phyloP scores from a whole-genome alignment of 2,888 invertebrate genomes.

The Pandemis heparana region DNA sequence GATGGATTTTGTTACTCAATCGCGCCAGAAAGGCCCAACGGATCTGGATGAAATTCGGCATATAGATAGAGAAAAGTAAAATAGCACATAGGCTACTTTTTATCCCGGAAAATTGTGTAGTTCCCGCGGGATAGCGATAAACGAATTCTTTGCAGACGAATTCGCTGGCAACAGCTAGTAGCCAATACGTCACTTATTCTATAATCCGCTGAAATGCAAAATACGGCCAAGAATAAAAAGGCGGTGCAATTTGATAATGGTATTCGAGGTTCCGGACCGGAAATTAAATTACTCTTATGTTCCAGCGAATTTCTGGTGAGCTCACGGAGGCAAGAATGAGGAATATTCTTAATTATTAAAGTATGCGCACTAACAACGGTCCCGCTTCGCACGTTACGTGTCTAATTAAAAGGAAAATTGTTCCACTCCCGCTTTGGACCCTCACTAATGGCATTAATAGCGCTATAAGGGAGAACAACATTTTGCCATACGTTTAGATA shows the following conservation, averaged over 20 bases:
- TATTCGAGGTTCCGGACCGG: neutral
- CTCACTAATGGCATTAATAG: conserved; percentile 39
- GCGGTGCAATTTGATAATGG: neutral
- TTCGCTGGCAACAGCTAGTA: too few relatives aligned
- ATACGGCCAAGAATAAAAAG: neutral
- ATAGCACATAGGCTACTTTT: too few relatives aligned
- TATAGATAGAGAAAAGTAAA: too few relatives aligned
- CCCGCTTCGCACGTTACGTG: conserved; percentile 40
- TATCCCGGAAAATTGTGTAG: too few relatives aligned
- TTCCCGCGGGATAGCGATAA: too few relatives aligned
- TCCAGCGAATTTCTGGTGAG: neutral
- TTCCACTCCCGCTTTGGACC: conserved; percentile 36
- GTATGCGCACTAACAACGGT: conserved; percentile 37
- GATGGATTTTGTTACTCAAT: too few relatives aligned
- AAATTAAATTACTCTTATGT: conserved; percentile 2
- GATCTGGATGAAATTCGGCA: too few relatives aligned
- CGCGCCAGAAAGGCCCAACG: too few relatives aligned
- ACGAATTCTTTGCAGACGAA: too few relatives aligned
- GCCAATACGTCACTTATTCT: neutral
- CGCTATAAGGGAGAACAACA: conserved; percentile 28
- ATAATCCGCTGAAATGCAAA: neutral
- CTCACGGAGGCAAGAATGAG: conserved; percentile 19
- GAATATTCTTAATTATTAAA: conserved; percentile 40
- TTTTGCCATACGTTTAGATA: conserved; percentile 25
- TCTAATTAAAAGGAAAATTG: conserved; percentile 42